These are phyloP conservation scores for Eretmocerus hayati DNA, from an alignment of 2,888 invertebrate species.

Conservation along the genomic window DNA sequence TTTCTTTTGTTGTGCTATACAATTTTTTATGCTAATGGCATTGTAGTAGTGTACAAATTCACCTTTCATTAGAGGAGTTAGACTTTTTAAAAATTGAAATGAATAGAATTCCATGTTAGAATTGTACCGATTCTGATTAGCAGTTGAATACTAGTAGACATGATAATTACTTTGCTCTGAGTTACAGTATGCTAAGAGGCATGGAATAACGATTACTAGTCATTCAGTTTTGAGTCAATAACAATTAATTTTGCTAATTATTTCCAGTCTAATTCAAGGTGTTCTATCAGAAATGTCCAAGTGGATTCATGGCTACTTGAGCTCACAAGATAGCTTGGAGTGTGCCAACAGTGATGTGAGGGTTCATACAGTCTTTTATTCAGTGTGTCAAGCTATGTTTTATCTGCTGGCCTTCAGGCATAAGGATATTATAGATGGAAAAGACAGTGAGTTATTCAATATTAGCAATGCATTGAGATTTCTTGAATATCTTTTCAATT, in stretches of 20 bases:
- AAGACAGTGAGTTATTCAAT: constrained; percentile 60
- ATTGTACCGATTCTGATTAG: no score
- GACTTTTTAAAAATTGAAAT: no score
- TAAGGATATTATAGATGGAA: constrained; percentile 68
- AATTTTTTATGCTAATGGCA: no score
- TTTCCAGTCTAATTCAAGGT: constrained; percentile 51
- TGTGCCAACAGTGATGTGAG: constrained; percentile 55
- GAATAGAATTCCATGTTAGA: no score
- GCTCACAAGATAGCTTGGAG: constrained; percentile 56
- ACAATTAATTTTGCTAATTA: background rate
- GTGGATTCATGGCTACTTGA: constrained; percentile 82
- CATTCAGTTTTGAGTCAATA: no score
- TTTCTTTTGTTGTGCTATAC: no score
- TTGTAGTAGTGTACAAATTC: no score
- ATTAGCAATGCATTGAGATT: background rate
- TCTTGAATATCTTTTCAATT: background rate
- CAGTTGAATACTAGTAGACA: no score
- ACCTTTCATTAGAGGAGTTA: no score
- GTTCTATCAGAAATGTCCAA: constrained; percentile 64
- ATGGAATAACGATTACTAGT: no score
- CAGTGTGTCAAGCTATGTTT: constrained; percentile 86
- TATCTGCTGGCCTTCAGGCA: constrained; percentile 87
- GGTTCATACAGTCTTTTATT: constrained; percentile 83
- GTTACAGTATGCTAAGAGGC: no score
- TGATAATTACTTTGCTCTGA: no score